Evolutionary conservation across 2,113 vertebrate genomes (phyloP).

Genomic region (Neofelis nebulosa): DNA sequence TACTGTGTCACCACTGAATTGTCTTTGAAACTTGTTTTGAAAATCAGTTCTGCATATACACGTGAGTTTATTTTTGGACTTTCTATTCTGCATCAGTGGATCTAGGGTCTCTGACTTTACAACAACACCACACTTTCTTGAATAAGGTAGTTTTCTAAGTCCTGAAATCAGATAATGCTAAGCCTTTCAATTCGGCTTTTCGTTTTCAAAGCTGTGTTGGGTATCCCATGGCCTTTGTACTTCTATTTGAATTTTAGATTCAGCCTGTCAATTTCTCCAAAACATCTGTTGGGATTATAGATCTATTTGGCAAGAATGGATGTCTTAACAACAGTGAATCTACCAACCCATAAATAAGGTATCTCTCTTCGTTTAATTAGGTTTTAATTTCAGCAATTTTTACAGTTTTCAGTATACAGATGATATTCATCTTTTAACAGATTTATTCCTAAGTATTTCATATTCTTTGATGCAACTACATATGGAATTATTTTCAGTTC

Average conservation of each 20-base stretch:
- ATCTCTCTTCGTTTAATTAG: background rate
- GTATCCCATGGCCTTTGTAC: background rate
- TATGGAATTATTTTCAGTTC: background rate
- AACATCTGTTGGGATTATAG: background rate
- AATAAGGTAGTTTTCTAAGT: background rate
- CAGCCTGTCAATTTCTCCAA: background rate
- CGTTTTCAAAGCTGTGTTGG: background rate
- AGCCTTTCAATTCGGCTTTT: background rate
- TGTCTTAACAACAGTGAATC: background rate
- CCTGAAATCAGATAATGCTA: background rate
- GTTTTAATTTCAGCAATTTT: background rate
- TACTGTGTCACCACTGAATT: background rate
- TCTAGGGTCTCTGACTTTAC: background rate
- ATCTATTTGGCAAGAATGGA: background rate
- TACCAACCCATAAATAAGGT: background rate
- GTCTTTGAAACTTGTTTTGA: background rate
- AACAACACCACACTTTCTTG: background rate
- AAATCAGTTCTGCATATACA: background rate
- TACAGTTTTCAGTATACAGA: background rate
- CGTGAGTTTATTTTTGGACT: background rate
- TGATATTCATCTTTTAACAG: background rate
- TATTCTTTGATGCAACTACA: background rate
- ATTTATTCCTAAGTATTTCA: background rate
- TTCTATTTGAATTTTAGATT: background rate
- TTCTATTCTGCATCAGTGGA: background rate